phyloP scores from a whole-genome alignment of 2,113 vertebrate genomes.

The Brienomyrus brachyistius region DNA sequence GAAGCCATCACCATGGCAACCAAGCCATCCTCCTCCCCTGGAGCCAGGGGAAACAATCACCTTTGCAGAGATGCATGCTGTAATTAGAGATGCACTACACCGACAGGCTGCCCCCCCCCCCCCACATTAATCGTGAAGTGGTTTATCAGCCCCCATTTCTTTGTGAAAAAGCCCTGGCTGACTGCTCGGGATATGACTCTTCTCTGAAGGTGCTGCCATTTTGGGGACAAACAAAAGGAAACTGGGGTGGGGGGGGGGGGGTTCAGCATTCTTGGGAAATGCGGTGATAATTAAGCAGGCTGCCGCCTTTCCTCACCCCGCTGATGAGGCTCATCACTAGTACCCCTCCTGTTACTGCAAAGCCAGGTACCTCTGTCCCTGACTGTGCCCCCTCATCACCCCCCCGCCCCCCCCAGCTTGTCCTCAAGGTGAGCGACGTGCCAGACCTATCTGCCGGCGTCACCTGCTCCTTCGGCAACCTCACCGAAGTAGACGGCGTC shows the following conservation, averaged over 20 bases:
- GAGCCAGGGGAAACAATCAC: slow-evolving; percentile 44
- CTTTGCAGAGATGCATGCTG: slow-evolving; percentile 47
- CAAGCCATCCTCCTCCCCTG: slow-evolving; percentile 24
- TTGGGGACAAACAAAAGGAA: not conserved
- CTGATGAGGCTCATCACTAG: slow-evolving; percentile 21
- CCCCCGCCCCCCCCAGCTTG: slow-evolving; percentile 62
- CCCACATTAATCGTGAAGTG: not conserved
- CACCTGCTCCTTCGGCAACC: slow-evolving; percentile 88
- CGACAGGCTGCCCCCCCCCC: not conserved
- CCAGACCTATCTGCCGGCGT: slow-evolving; percentile 82
- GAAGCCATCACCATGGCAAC: slow-evolving; percentile 56
- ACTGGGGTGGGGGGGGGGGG: not conserved
- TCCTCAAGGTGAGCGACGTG: slow-evolving; percentile 81
- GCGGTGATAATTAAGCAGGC: slow-evolving; percentile 58
- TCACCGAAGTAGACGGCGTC: slow-evolving; percentile 83
- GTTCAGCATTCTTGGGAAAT: slow-evolving; percentile 45
- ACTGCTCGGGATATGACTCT: not conserved
- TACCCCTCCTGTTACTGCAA: too few species aligned
- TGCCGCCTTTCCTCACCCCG: slow-evolving; percentile 44
- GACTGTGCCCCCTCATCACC: not conserved
- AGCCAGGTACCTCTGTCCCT: not conserved
- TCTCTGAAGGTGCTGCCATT: not conserved
- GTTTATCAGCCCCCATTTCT: not conserved
- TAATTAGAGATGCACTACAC: slow-evolving; percentile 37
- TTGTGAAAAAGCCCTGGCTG: not conserved